Percentiles rank a stretch among this genome's conserved stretches.
phyloP scores from a whole-genome alignment of 2,888 invertebrate species.

The Endomychus coccineus region DNA sequence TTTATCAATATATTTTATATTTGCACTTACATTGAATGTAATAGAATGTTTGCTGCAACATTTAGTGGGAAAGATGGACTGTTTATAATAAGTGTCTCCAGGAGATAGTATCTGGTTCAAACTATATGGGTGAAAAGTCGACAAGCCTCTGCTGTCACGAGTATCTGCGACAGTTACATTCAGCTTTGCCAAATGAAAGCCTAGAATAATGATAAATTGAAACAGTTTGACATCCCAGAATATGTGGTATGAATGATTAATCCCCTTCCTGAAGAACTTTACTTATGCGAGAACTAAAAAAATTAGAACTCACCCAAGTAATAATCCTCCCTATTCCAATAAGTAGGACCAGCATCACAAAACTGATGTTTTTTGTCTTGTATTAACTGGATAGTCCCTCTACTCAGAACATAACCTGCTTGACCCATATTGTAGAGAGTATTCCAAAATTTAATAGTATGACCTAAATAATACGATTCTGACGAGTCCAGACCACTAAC shows the following conservation, averaged over 20 bases:
- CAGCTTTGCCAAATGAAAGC: constrained; percentile 46
- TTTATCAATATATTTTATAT: too few relatives aligned
- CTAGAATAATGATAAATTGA: constrained; percentile 41
- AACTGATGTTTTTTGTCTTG: constrained; percentile 39
- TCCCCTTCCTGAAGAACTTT: too few relatives aligned
- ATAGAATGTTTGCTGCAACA: constrained; percentile 49
- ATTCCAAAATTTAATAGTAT: constrained; percentile 49
- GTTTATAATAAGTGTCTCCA: constrained; percentile 42
- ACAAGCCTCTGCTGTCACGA: constrained; percentile 44
- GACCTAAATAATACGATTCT: constrained; percentile 49
- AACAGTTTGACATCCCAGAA: too few relatives aligned
- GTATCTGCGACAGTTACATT: constrained; percentile 48
- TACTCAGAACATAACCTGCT: constrained; percentile 52
- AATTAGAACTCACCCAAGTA: constrained; percentile 43
- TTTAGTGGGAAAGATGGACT: constrained; percentile 45
- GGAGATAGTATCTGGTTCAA: constrained; percentile 42
- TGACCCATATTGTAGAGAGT: constrained; percentile 48
- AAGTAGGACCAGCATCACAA: constrained; percentile 45
- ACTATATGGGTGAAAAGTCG: constrained; percentile 49
- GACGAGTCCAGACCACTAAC: constrained; percentile 44
- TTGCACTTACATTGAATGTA: constrained; percentile 44
- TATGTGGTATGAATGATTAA: too few relatives aligned
- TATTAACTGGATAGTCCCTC: constrained; percentile 40
- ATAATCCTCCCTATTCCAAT: constrained; percentile 53
- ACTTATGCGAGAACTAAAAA: neutral